A percentile compares a stretch with the other conserved stretches of the same genome.
phyloP scores from a whole-genome alignment of 2,113 vertebrate species.

The Hemicordylus capensis region DNA sequence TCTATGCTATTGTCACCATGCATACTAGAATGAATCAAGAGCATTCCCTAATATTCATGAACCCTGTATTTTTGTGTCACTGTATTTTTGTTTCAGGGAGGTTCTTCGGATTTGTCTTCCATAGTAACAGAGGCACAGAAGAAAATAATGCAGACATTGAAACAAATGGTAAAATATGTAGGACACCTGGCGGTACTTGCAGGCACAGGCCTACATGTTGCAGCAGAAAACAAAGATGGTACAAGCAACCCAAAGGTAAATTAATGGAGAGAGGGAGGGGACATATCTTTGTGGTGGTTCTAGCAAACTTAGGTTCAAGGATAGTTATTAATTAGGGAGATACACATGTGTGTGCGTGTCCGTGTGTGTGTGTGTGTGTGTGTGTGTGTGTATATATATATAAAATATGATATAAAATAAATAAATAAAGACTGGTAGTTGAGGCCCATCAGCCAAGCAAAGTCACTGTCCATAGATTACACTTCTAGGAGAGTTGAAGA shows the following conservation, averaged over 20 bases:
- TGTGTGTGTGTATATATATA: too few relatives aligned
- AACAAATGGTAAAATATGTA: constrained; percentile 68
- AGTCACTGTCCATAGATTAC: too few relatives aligned
- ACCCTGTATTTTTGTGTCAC: constrained; percentile 24
- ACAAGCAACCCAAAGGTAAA: constrained; percentile 67
- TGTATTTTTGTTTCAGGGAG: constrained; percentile 79
- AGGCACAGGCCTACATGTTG: constrained; percentile 72
- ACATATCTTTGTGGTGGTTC: neutral
- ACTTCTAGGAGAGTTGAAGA: too few relatives aligned
- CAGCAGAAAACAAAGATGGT: constrained; percentile 64
- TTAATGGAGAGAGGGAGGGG: neutral
- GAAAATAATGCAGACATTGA: constrained; percentile 78
- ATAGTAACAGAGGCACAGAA: constrained; percentile 89
- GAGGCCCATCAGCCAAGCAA: too few relatives aligned
- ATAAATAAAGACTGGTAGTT: too few relatives aligned
- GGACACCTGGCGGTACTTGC: constrained; percentile 81
- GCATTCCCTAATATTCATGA: neutral
- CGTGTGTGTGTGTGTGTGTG: too few relatives aligned
- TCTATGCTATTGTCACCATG: fast-evolving
- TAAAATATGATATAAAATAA: too few relatives aligned
- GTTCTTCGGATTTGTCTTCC: constrained; percentile 90
- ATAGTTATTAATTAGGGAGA: too few relatives aligned
- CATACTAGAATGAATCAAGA: too few relatives aligned
- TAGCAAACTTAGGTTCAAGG: too few relatives aligned
- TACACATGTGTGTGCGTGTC: too few relatives aligned